Percentiles rank a stretch among this genome's conserved stretches.
phyloP scores from a whole-genome alignment of 2,888 invertebrate species.

The Athalia circularis region DNA sequence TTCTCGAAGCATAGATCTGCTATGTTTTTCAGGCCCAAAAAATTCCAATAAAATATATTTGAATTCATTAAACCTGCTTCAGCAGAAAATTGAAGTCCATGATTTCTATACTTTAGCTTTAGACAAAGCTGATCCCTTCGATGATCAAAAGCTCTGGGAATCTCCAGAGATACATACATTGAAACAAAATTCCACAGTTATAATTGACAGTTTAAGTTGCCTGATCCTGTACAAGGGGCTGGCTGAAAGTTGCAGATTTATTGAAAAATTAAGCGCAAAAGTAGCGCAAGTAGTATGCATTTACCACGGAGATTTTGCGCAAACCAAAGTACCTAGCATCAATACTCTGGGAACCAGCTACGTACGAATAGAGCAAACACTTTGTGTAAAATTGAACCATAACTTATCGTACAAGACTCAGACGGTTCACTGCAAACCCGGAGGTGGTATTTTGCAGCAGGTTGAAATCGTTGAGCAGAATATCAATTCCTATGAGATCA shows the following conservation, averaged over 20 bases:
- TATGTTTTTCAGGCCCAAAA: constrained; percentile 65
- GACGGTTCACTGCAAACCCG: constrained; percentile 61
- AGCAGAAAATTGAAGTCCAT: constrained; percentile 55
- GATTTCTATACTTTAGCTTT: constrained; percentile 64
- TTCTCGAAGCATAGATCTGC: constrained; percentile 54
- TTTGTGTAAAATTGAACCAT: constrained; percentile 45
- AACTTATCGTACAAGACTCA: constrained; percentile 58
- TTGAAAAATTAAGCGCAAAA: constrained; percentile 62
- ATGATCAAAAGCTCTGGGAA: constrained; percentile 48
- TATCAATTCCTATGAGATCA: constrained; percentile 58
- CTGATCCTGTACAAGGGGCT: constrained; percentile 62
- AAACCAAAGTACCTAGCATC: constrained; percentile 61
- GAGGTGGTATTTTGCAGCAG: constrained; percentile 61
- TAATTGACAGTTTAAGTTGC: constrained; percentile 67
- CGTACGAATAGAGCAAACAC: constrained; percentile 58
- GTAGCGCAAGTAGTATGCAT: constrained; percentile 66
- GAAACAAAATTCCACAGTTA: constrained; percentile 57
- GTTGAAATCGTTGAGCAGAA: constrained; percentile 62
- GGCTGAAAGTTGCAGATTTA: constrained; percentile 60
- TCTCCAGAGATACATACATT: not conserved
- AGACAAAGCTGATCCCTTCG: constrained; percentile 48
- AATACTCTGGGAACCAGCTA: constrained; percentile 68
- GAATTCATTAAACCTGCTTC: constrained; percentile 52
- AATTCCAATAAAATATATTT: constrained; percentile 54
- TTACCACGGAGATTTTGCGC: constrained; percentile 63